A percentile compares a stretch with the other conserved stretches of the same genome.
phyloP scores from a whole-genome alignment of 2,113 vertebrate species.

The Herpetotheres cachinnans region DNA sequence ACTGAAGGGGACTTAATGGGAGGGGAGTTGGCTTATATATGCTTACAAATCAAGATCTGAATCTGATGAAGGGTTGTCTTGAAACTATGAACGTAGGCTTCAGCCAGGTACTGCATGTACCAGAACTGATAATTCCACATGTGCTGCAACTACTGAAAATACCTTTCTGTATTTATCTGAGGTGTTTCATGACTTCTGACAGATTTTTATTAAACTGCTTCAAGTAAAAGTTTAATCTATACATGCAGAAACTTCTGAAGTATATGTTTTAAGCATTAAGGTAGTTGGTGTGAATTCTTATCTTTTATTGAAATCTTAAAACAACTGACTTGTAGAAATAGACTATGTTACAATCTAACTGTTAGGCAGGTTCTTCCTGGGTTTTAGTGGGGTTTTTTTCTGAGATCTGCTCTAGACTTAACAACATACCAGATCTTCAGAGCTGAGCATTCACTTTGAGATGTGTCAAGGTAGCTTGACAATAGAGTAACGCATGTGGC shows the following conservation, averaged over 20 bases:
- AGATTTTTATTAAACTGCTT: neutral
- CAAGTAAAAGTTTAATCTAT: neutral
- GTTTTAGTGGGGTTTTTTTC: neutral
- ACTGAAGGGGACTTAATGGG: neutral
- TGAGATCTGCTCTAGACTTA: neutral
- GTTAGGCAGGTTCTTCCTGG: neutral
- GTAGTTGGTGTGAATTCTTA: neutral
- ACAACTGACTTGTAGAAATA: neutral
- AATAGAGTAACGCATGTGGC: neutral
- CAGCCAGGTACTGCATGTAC: neutral
- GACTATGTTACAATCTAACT: neutral
- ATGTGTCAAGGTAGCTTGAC: neutral
- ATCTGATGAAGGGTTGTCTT: neutral
- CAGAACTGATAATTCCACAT: neutral
- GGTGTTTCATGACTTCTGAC: neutral
- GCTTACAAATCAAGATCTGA: neutral
- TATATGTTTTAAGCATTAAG: neutral
- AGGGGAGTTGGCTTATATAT: neutral
- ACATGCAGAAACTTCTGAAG: neutral
- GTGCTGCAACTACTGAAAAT: neutral
- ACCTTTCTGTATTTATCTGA: too few relatives aligned
- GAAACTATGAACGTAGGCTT: neutral
- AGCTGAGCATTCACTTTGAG: neutral
- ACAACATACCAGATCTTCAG: neutral
- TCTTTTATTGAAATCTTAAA: neutral